These are phyloP conservation scores for Amphipoea oculea DNA, from an alignment of 2,888 invertebrate genomes.

Conservation along the genomic window DNA sequence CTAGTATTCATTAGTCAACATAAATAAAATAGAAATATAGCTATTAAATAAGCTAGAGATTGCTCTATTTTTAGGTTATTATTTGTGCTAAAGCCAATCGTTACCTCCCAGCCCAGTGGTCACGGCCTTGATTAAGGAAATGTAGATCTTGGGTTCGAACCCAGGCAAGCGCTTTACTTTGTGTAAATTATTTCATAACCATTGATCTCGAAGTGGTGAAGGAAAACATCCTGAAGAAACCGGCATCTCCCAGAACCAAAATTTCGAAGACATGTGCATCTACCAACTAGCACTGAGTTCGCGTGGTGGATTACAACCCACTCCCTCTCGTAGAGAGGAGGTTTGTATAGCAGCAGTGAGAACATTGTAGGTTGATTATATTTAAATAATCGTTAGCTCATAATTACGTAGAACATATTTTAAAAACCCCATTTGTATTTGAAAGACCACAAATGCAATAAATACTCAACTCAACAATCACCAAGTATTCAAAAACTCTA, in stretches of 20 bases:
- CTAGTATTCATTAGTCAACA: not conserved
- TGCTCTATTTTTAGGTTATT: too few species aligned
- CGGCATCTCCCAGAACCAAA: too few species aligned
- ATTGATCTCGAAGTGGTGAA: too few species aligned
- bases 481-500: constrained; percentile 9
- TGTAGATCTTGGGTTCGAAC: too few species aligned
- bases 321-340: too few species aligned
- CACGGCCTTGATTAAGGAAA: not conserved
- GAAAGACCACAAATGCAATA: not conserved
- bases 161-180: too few species aligned
- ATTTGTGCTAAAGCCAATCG: not conserved
- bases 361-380: not conserved
- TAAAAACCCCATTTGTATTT: not conserved
- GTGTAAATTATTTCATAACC: too few species aligned
- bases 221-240: too few species aligned
- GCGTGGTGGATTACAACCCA: too few species aligned
- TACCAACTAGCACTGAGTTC: too few species aligned
- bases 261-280: too few species aligned
- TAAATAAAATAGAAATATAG: not conserved
- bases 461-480: constrained; percentile 5
- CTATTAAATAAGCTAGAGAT: not conserved
- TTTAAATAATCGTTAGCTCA: not conserved
- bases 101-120: not conserved
- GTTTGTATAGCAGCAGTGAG: too few species aligned
- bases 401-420: not conserved